Base-by-base conservation (phyloP, 2,888 invertebrate species). In the Venustoraphidia nigricollis region DNA sequence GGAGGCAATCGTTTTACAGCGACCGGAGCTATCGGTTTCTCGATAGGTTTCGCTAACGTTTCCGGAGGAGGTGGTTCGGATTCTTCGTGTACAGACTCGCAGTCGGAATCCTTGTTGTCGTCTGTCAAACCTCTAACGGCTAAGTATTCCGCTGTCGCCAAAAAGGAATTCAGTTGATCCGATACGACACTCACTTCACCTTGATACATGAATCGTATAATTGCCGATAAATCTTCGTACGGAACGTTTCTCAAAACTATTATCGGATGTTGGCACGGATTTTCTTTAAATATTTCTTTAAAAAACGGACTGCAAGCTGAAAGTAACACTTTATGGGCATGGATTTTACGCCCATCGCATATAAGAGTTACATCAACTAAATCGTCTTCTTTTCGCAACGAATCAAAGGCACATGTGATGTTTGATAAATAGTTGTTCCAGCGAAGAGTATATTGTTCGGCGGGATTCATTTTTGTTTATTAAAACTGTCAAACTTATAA, bases 281-380 rank as follows among this genome's bases (percentile, higher is more conserved):
- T 84, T 63, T 84, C 84, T 69, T 82, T 73, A 53, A 79, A 77
- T 56, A 79, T 75, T 59, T 78, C 76, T 55, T 72, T 76, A 61
- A 90, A 89, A 62, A 88, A 90, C 55, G 76, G 77, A 59, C 89
- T 89, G 62, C 89, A 90, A 8, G 88, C 88, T 0, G 88, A 86
- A 17, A 90, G 70, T 46, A 90, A 73, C 72, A 89, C 81, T 72
- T 84, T 87, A 62, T 90, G 90, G 38, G 89, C 89, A 59, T 80
- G 81, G 54, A 90, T 82, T 67, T 82, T 80, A 51, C 82, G 79
- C 53, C 89, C 89, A 64, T 89, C 89, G 62, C 87, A 88, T 64
- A 85, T 84, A 53, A 90, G 69, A 51, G 88, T 90, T 47, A 89
- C 89, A 71, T 90, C 90, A 47, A 87, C 86, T 53, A 89, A 68